Percentiles rank a stretch among this genome's conserved stretches.
These are phyloP conservation scores for Tachystola acroxantha DNA, from an alignment of 2,888 invertebrate species.

Conservation along the genomic window DNA sequence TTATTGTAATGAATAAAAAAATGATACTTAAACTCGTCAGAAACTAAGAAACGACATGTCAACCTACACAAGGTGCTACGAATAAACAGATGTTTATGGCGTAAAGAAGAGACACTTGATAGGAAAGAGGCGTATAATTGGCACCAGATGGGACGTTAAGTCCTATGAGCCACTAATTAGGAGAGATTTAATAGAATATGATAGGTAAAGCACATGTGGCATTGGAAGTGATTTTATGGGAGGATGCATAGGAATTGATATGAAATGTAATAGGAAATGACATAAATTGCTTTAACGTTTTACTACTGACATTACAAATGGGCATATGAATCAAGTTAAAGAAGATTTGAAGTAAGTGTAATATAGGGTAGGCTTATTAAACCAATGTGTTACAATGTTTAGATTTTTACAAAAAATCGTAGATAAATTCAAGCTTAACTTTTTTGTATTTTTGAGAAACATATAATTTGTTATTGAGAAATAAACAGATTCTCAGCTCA, in stretches of 20 bases:
- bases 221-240: constrained; percentile 8
- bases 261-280: constrained; percentile 3
- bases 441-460: too few species aligned
- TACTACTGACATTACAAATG: neutral
- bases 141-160: constrained; percentile 22
- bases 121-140: constrained; percentile 20
- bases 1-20: too few species aligned
- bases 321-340: too few species aligned
- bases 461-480: too few species aligned
- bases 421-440: too few species aligned
- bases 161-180: constrained; percentile 16
- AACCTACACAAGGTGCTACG: constrained; percentile 9
- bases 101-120: constrained; percentile 3
- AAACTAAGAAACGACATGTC: too few species aligned
- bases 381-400: too few species aligned
- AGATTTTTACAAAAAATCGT: too few species aligned
- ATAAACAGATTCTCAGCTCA: too few species aligned
- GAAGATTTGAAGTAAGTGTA: too few species aligned
- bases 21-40: too few species aligned
- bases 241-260: constrained; percentile 7
- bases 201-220: constrained; percentile 19
- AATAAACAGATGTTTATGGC: constrained; percentile 17
- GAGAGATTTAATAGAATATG: constrained; percentile 17
- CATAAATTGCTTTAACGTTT: neutral
- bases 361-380: too few species aligned